Evolutionary conservation across 2,888 invertebrate species (phyloP), one percentile per base, ranked within the genome.

Genomic region (Pristionchus mayeri): DNA sequence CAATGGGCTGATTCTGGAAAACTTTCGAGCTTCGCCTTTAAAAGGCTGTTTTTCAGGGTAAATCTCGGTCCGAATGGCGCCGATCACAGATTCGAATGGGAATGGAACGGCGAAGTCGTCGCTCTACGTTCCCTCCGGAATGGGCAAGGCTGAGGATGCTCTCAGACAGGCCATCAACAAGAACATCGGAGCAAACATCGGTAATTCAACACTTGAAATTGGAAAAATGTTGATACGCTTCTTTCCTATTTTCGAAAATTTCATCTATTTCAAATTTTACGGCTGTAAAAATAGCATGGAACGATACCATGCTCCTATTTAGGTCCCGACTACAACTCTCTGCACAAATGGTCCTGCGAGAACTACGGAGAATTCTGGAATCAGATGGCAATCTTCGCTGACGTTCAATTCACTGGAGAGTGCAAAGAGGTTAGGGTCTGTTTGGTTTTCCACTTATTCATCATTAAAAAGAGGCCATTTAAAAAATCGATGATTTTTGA

Each of bases 351-450:
- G 94, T 94, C 94, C 13, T 92, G 94, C 89, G 93, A 94, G 30
- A 93, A 94, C 86, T 93, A 94, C 87, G 87, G 92, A 34, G 90
- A 93, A 71, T 94, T 94, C 91, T 94, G 94, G 94, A 93, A 92
- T 85, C 93, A 93, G 85, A 90, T 94, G 60, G 94, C 93, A 93
- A 87, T 93, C 27, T 94, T 93, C 87, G 90, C 93, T 34, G 92
- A 91, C 13, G 91, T 94, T 13, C 89, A 93, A 18, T 90, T 93
- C 85, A 94, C 94, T 4, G 86, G 91, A 86, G 48, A 52, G 48
- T 71, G 71, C 76, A 50, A 48, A 18, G 76, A 76, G 76, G 48
- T 48, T 13, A 9, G 7, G 4, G 7, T 54, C n/a, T 7, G 2
- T n/a, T 44, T 40, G 18, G 37, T 71, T 30, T 48, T 57, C 57